These are phyloP conservation scores for Epizoanthus rinbou DNA, from an alignment of 92 coral and sea anemone genomes.

Conservation along the genomic window DNA sequence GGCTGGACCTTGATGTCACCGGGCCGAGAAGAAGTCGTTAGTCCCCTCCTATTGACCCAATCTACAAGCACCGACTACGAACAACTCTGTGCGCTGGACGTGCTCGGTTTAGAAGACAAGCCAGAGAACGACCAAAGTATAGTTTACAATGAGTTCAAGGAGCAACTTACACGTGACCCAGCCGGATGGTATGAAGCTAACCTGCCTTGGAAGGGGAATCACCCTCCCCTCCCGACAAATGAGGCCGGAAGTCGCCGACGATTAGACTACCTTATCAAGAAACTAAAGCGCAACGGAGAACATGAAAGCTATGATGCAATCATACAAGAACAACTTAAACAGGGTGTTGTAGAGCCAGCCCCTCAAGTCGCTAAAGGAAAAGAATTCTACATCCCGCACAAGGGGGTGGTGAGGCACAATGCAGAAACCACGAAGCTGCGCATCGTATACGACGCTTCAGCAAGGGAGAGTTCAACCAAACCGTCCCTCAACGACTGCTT, in stretches of 20 bases:
- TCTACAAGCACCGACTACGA: slow-evolving; percentile 19
- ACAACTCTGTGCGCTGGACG: slow-evolving; percentile 42
- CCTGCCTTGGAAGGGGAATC: slow-evolving; percentile 43
- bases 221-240: slow-evolving; percentile 35
- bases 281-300: slow-evolving; percentile 22
- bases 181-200: slow-evolving; percentile 32
- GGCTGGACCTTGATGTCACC: slow-evolving; percentile 42
- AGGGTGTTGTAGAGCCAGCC: slow-evolving; percentile 34
- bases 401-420: slow-evolving; percentile 15
- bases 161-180: slow-evolving; percentile 44
- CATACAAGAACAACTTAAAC: slow-evolving; percentile 34
- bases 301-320: slow-evolving; percentile 37
- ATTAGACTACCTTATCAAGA: slow-evolving; percentile 27
- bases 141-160: slow-evolving; percentile 50
- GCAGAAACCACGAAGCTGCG: slow-evolving; percentile 31
- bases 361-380: slow-evolving; percentile 5
- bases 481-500: slow-evolving; percentile 38
- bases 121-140: slow-evolving; percentile 38
- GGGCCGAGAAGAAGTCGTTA: slow-evolving; percentile 41
- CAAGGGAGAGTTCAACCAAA: neutral
- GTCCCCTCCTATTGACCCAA: slow-evolving; percentile 39
- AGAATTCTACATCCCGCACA: slow-evolving; percentile 42
- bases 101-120: slow-evolving; percentile 41
- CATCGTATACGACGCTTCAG: slow-evolving; percentile 37
- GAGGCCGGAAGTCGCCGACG: slow-evolving; percentile 42